Percentiles rank a stretch among this genome's conserved stretches.
phyloP scores from a whole-genome alignment of 2,113 vertebrate genomes.

The Sander vitreus region DNA sequence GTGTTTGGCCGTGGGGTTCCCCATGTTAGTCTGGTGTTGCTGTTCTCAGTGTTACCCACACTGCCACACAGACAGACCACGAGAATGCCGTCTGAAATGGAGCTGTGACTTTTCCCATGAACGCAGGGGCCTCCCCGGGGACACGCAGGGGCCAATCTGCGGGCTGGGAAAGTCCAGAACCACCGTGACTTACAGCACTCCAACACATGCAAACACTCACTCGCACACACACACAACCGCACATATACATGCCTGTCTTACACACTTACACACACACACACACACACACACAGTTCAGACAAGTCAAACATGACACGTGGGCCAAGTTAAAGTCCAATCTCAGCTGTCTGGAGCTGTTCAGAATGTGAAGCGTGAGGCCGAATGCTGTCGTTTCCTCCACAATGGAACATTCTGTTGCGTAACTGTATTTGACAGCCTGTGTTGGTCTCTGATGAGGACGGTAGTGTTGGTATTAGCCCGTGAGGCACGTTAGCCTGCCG shows the following conservation, averaged over 20 bases:
- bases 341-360: conserved; percentile 60
- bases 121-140: conserved; percentile 74
- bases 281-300: conserved; percentile 38
- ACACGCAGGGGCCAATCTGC: conserved; percentile 53
- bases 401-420: conserved; percentile 60
- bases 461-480: conserved; percentile 19
- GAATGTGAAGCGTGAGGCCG: conserved; percentile 38
- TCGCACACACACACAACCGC: conserved; percentile 21
- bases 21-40: conserved; percentile 42
- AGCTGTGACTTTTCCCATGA: conserved; percentile 84
- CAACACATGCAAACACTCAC: conserved; percentile 31
- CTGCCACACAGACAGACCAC: conserved; percentile 54
- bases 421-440: conserved; percentile 53
- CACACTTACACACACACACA: conserved; percentile 29
- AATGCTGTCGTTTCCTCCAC: conserved; percentile 45
- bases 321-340: conserved; percentile 62
- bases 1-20: conserved; percentile 52
- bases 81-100: conserved; percentile 75
- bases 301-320: conserved; percentile 58
- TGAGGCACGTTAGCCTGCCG: conserved; percentile 26
- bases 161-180: conserved; percentile 73
- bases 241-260: conserved; percentile 7
- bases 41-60: conserved; percentile 58
- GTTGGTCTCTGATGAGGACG: conserved; percentile 32
- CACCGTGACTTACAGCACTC: conserved; percentile 63